Base-by-base conservation (phyloP, 2,888 invertebrate genomes). In the Lasioglossum villosulum region DNA sequence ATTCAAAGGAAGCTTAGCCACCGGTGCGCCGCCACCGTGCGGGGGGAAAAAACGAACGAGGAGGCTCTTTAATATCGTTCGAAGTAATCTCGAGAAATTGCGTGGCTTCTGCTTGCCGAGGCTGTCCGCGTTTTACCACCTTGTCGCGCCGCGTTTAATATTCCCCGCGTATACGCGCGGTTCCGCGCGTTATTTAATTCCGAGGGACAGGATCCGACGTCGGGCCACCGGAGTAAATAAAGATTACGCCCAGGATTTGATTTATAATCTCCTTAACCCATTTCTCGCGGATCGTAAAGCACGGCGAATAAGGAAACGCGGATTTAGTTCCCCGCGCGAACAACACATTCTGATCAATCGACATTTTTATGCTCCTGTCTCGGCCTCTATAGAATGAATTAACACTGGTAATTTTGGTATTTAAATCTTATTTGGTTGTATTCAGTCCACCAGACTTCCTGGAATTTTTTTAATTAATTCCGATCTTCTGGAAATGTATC, bases 141-240 rank as follows among this genome's bases (percentile, higher is more conserved):
- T 70, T 84, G 84, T 83, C 77, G 77, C 83, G 76, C 77, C 77
- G 68, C 83, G 59, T 75, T 84, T 48, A 84, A 83, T 77, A 84
- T 71, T 30, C 52, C 16, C 30, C 48, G 39, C 56, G 68, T 48
- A 56, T 66, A 12, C 30, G 39, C 14, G 42, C 37, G 39, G 27
- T 68, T 48, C 56, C 72, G 16, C 68, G 19, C 63, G 19, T 5
- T 45, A 23, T 52, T 76, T 52, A 52, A 76, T 73, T 48, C n/a
- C 45, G 1, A 14, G n/a, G 12, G 30, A 63, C 59, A 48, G 56
- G 42, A 27, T 34, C 34, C 68, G 68, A 37, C 27, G 48, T 39
- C 59, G 63, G 30, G 37, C 59, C 59, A 23, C 59, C 71, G 27
- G 37, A 42, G 30, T 16, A 27, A 78, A 39, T 45, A 37, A 59